phyloP scores from a whole-genome alignment of 2,888 invertebrate species.

The Ceramica pisi region DNA sequence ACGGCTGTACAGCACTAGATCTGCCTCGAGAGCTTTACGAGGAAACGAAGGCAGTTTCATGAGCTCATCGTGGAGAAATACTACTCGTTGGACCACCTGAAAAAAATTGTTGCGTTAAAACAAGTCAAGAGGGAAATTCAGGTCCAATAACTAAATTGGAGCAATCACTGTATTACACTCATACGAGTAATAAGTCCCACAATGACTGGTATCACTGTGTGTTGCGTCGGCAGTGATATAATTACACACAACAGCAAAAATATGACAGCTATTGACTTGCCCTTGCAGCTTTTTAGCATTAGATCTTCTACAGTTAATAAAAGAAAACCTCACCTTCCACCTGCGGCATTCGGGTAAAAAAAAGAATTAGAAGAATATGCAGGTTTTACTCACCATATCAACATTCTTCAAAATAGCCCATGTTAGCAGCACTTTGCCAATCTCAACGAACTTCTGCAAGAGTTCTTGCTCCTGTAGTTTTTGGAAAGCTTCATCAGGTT shows the following conservation, averaged over 20 bases:
- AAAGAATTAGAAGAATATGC: not conserved
- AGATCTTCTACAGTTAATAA: no score
- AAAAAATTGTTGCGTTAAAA: constrained; percentile 5
- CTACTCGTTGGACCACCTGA: constrained; percentile 98
- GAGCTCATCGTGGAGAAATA: constrained; percentile 99
- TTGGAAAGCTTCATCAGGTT: constrained; percentile 97
- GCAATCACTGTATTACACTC: no score
- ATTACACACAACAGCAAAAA: no score
- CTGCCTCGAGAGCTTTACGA: constrained; percentile 98
- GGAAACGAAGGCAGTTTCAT: constrained; percentile 99
- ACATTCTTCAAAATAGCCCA: constrained; percentile 98
- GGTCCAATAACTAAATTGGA: no score
- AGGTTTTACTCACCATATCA: constrained; percentile 92
- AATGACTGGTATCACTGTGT: no score
- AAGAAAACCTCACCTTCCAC: no score
- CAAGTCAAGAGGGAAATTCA: no score
- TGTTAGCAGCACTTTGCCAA: constrained; percentile 97
- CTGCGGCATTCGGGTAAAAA: no score
- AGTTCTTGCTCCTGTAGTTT: constrained; percentile 97
- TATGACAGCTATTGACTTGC: no score
- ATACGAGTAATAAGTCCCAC: no score
- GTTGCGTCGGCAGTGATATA: no score
- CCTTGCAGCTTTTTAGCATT: no score
- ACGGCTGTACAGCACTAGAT: constrained; percentile 97
- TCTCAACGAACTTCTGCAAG: constrained; percentile 98